Evolutionary conservation across 35 echinoderm and acorn worm genomes (phyloP).

Genomic region (Ophiothrix spiculata): DNA sequence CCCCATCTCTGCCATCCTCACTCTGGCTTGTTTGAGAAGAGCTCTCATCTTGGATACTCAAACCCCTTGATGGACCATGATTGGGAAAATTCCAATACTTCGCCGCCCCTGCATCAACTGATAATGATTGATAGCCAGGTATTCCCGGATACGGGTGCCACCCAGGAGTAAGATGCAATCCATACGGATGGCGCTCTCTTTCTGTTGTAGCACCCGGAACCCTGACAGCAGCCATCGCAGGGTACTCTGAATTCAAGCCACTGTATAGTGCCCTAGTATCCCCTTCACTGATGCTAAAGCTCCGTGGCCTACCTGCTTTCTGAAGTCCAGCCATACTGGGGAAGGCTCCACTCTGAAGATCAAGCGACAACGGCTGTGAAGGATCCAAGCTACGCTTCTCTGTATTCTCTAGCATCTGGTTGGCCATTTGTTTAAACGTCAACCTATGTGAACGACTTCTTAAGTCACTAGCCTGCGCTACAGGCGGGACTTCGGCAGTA

Average conservation of each 20-base stretch:
- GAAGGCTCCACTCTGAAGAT: not conserved
- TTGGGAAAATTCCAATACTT: slow-evolving; percentile 31
- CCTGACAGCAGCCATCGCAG: not conserved
- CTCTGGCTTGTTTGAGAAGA: slow-evolving; percentile 11
- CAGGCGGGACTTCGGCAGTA: not conserved
- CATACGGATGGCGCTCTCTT: slow-evolving; percentile 31
- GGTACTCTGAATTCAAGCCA: slow-evolving; percentile 17
- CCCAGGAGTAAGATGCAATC: not conserved
- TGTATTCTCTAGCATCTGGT: slow-evolving; percentile 7
- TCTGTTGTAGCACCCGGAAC: slow-evolving; percentile 22
- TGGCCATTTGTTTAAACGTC: slow-evolving; percentile 31
- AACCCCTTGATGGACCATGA: slow-evolving; percentile 42
- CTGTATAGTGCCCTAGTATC: slow-evolving; percentile 39
- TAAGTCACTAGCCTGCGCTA: not conserved
- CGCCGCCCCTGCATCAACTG: slow-evolving; percentile 40
- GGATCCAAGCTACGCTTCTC: slow-evolving; percentile 12
- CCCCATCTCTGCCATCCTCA: slow-evolving; percentile 16
- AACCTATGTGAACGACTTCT: not conserved
- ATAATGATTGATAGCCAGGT: slow-evolving; percentile 62
- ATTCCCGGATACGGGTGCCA: slow-evolving; percentile 58
- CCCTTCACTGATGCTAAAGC: slow-evolving; percentile 88
- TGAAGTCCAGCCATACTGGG: not conserved
- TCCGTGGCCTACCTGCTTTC: slow-evolving; percentile 51
- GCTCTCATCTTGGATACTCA: slow-evolving; percentile 22
- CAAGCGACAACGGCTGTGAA: not conserved